Base-by-base conservation (phyloP, 2,113 vertebrate genomes). In the Tenebrosternarchus preto region DNA sequence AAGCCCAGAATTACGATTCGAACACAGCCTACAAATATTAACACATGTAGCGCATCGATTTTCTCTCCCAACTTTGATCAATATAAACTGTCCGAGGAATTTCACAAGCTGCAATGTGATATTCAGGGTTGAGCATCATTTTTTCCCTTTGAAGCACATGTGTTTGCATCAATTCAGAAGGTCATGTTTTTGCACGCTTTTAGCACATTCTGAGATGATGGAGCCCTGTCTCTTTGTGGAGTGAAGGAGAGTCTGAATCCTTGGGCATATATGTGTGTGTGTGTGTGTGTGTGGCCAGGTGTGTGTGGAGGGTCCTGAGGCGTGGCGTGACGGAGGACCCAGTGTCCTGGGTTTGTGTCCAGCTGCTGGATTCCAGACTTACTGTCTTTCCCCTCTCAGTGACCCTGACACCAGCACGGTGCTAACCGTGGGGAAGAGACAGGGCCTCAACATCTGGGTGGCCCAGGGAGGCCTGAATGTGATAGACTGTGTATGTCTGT, bases 1-100 rank as follows among this genome's bases (percentile, higher is more conserved):
- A 36, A 74, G 70, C 27, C 27, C 46, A 61, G 61, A 80, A 76
- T 80, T 76, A 66, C 76, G 66, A 76, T 80, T 83, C 36, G 56
- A 80, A 80, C 77, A 80, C 33, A 70, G 77, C 67, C 59, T 66
- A 72, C 70, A 80, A 80, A 80, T 80, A 73, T 80, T 80, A 64
- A 83, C 82, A 83, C 73, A 70, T 67, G 66, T 83, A 80, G 60
- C 36, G 50, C 82, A 83, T 83, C 63, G 77, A 83, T 83, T 80
- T 80, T 76, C 73, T 59, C 73, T 36, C 29, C 67, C 56, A 75
- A 12, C 72, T 74, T 56, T 71, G 59, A 83, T 74, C 39, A 68
- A 55, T 75, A 70, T 17, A 24, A 70, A 36, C 67, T 20, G 69
- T 46, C 61, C 66, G 60, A 78, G 63, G 33, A 69, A 61, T 61